These are phyloP conservation scores for Carollia perspicillata DNA, from an alignment of 2,113 vertebrate species.

Conservation along the genomic window DNA sequence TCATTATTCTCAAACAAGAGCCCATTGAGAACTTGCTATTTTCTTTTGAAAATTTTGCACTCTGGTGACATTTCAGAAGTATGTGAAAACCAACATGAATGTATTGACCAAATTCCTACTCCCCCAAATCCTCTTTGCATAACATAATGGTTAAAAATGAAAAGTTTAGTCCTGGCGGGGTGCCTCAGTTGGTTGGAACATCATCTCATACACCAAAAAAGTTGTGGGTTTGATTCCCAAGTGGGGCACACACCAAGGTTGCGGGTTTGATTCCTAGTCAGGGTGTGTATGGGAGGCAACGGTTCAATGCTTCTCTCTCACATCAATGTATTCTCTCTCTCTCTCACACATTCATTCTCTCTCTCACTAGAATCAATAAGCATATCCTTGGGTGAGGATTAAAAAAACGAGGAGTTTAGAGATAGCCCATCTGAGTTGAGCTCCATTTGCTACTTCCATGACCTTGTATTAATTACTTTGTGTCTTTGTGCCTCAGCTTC, in stretches of 20 bases:
- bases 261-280: too few species aligned
- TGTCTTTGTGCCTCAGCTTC: background rate
- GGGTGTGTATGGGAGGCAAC: too few species aligned
- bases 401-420: background rate
- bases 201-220: too few species aligned
- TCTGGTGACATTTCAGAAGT: background rate
- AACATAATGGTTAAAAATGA: background rate
- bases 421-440: background rate
- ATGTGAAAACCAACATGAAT: background rate
- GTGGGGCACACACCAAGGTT: too few species aligned
- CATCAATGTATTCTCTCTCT: too few species aligned
- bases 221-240: too few species aligned
- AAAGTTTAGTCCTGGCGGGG: background rate
- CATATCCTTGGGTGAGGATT: too few species aligned
- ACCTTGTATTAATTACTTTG: background rate
- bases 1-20: background rate
- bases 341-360: too few species aligned
- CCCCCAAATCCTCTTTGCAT: background rate
- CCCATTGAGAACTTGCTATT: background rate
- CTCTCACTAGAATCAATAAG: too few species aligned
- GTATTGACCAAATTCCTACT: background rate
- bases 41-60: background rate
- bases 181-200: too few species aligned
- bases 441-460: background rate
- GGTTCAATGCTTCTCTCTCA: too few species aligned